These are phyloP conservation scores for Netelia virgata DNA, from an alignment of 2,888 invertebrate genomes.

Conservation along the genomic window DNA sequence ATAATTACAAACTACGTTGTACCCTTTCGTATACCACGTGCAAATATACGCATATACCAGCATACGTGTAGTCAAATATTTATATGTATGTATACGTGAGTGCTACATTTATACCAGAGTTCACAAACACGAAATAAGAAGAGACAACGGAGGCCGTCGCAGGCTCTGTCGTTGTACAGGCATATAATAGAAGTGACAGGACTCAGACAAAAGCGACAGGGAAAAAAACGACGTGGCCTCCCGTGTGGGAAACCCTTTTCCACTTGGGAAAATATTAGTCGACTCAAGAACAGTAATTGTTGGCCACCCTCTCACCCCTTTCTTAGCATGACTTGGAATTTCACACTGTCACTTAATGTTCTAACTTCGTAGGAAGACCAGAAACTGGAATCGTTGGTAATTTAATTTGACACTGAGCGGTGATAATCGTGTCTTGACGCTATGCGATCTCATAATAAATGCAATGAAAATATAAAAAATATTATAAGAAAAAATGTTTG, in stretches of 20 bases:
- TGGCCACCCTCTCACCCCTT: background rate
- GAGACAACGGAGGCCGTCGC: conserved; percentile 2
- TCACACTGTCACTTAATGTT: background rate
- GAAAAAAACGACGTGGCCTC: background rate
- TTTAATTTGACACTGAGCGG: no score
- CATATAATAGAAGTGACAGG: conserved; percentile 8
- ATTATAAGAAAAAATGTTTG: background rate
- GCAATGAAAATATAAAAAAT: background rate
- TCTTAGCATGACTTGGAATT: background rate
- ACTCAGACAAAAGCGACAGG: background rate
- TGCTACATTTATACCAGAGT: background rate
- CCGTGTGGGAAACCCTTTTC: background rate
- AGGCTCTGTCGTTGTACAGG: background rate
- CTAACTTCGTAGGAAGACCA: background rate
- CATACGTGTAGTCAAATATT: background rate
- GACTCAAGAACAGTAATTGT: background rate
- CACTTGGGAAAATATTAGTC: background rate
- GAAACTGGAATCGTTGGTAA: background rate
- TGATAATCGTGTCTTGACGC: no score
- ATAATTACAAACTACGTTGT: conserved; percentile 47
- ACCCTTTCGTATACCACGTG: background rate
- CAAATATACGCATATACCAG: background rate
- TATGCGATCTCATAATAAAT: no score
- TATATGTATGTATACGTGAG: background rate
- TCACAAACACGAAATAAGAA: conserved; percentile 36